Evolutionary conservation across 2,797 vertebrate genomes (phyloP), one percentile per base, ranked within the genome.

Genomic region (Phoxinus dragarum): DNA sequence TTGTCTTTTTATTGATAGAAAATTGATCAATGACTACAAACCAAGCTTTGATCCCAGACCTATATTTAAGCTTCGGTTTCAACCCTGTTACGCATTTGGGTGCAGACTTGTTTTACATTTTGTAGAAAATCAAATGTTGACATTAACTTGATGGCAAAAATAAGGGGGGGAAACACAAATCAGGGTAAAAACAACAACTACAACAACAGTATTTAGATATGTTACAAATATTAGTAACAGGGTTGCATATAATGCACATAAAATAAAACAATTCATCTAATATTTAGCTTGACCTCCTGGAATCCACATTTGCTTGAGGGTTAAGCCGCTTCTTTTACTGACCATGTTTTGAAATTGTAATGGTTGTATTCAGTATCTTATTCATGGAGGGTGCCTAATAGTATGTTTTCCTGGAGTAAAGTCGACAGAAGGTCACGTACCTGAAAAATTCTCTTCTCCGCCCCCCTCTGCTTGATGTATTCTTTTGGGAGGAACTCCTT

Each of bases 401-500:
- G 34, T 31, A 42, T 44, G 19, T 69, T 84, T 80, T 69, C 16
- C 10, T 21, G 23, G 38, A 49, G 54, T 77, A 64, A 49, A 75
- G 61, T 36, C 34, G 6, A 36, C 54, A 66, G 21, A 75, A 69
- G 56, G 23, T 73, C 59, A 91, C 94, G 85, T 97, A 99, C 98
- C 96, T 99, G 98, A 95, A 99, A 99, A 94, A 99, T 95, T 92
- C 96, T 98, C 94, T 99, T 99, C 93, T 99, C 98, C 0, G 98
- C 95, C 78, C 97, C 98, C 94, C 98, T 96, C 92, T 98, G 98
- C 93, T 99, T 99, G 92, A 98, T 97, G 87, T 99, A 99, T 93
- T 99, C 98, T 94, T 99, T 99, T 67, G 98, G 98, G 90, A 99
- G 95, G 91, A 99, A 99, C 94, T 99, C 98, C 94, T 99, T 99